Evolutionary conservation across 64 coral and sea anemone species (phyloP).

Genomic region (Pocillopora damicornis): DNA sequence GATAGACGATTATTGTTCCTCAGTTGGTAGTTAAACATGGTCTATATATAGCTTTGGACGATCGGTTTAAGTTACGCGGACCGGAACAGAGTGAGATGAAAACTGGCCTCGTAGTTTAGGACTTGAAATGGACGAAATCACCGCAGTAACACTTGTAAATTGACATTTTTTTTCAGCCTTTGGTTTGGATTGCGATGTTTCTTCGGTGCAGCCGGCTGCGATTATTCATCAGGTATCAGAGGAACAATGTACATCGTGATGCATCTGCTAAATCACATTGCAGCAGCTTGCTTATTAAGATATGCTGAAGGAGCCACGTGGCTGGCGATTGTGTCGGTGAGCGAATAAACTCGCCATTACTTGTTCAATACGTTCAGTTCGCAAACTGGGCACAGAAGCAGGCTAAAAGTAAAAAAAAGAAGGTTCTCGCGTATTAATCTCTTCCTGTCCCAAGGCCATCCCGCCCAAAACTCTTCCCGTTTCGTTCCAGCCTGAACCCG

Average conservation of each 20-base stretch:
- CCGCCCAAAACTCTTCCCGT: no score
- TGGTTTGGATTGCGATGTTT: constrained; percentile 88
- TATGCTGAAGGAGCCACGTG: constrained; percentile 82
- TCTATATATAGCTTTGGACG: no score
- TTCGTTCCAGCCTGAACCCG: no score
- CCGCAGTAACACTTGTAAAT: background rate
- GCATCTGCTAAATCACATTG: constrained; percentile 54
- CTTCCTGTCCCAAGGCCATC: no score
- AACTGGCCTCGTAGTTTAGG: no score
- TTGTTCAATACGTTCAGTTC: no score
- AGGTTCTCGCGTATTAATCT: no score
- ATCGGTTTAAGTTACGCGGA: no score
- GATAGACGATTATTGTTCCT: no score
- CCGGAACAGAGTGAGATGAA: no score
- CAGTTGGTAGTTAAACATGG: no score
- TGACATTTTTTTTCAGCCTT: constrained; percentile 49
- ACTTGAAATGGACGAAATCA: background rate
- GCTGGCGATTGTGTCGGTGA: constrained; percentile 70
- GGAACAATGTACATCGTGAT: constrained; percentile 71
- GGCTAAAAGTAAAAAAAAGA: constrained; percentile 1
- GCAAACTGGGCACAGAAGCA: no score
- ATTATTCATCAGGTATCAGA: constrained; percentile 27
- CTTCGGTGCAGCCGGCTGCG: constrained; percentile 73
- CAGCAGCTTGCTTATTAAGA: constrained; percentile 59
- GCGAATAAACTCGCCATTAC: background rate